Conservation (phyloP, 2,888 invertebrate genomes). For the Boloria selene region DNA sequence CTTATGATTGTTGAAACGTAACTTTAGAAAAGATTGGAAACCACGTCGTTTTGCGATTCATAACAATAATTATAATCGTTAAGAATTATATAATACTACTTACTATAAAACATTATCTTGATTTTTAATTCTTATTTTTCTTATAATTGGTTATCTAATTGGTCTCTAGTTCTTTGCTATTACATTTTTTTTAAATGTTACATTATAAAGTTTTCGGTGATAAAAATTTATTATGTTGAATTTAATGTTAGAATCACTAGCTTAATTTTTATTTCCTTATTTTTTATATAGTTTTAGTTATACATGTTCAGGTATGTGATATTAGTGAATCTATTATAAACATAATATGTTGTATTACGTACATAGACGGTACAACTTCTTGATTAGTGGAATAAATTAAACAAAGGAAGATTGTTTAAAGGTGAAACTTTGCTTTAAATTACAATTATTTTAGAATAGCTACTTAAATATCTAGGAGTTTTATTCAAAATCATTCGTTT, state of each 20-base stretch:
- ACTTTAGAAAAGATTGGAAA: conserved; percentile 39
- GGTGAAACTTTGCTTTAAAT: conserved; percentile 11
- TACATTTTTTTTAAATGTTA: conserved; percentile 11
- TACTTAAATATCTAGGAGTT: neutral
- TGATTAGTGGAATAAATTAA: conserved; percentile 21
- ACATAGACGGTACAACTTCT: conserved; percentile 1
- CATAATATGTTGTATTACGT: conserved; percentile 10
- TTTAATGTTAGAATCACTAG: conserved; percentile 8
- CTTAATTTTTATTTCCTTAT: conserved; percentile 19
- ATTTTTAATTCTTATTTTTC: conserved; percentile 29
- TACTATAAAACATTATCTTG: conserved; percentile 24
- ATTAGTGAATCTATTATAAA: conserved; percentile 2
- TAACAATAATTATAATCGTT: conserved; percentile 26
- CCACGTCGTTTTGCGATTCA: conserved; percentile 8
- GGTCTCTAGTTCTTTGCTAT: conserved; percentile 15
- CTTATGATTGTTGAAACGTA: conserved; percentile 40
- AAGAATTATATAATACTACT: conserved; percentile 15
- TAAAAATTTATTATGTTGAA: conserved; percentile 14
- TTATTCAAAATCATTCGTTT: neutral
- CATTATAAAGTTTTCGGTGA: conserved; percentile 4
- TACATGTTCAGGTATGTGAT: conserved; percentile 7
- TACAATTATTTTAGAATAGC: conserved; percentile 12
- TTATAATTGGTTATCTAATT: conserved; percentile 29
- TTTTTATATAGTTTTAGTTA: conserved; percentile 9
- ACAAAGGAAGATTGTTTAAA: conserved; percentile 20